A percentile compares a stretch with the other conserved stretches of the same genome.
Conservation (phyloP, 2,888 invertebrate genomes). For the Troides aeacus region DNA sequence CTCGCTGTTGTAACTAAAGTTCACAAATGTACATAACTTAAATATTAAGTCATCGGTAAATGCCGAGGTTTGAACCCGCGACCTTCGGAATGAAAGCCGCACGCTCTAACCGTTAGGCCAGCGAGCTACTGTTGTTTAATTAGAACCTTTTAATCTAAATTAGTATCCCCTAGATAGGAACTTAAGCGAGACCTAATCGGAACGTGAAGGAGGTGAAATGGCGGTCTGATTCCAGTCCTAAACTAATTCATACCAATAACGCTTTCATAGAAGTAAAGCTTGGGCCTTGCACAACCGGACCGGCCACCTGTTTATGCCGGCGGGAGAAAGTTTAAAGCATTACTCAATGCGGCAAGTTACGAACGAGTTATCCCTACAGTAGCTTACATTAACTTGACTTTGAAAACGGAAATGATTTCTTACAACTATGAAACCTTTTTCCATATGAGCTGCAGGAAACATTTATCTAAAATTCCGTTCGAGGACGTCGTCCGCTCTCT, state of each 20-base stretch:
- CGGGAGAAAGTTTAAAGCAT: constrained; percentile 23
- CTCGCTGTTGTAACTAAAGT: too few relatives aligned
- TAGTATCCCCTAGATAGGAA: too few relatives aligned
- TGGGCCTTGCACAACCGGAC: constrained; percentile 15
- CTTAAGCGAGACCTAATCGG: too few relatives aligned
- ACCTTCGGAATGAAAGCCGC: too few relatives aligned
- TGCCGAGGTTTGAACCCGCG: too few relatives aligned
- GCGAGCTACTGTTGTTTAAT: too few relatives aligned
- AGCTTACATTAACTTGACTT: constrained; percentile 19
- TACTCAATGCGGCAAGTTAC: constrained; percentile 10
- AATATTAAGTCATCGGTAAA: too few relatives aligned
- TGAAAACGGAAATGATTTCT: constrained; percentile 17
- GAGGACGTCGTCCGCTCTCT: constrained; percentile 3
- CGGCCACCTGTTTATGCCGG: constrained; percentile 10
- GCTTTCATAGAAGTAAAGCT: constrained; percentile 4
- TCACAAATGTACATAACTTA: too few relatives aligned
- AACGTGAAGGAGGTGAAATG: too few relatives aligned
- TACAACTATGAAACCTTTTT: constrained; percentile 6
- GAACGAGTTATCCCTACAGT: constrained; percentile 21
- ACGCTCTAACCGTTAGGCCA: too few relatives aligned
- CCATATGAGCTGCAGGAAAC: constrained; percentile 20
- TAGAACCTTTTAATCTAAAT: too few relatives aligned
- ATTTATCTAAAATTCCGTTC: constrained; percentile 8
- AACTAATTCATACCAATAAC: not conserved
- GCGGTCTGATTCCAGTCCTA: too few relatives aligned